Base-by-base conservation (phyloP, 2,113 vertebrate genomes). In the Esox niger region DNA sequence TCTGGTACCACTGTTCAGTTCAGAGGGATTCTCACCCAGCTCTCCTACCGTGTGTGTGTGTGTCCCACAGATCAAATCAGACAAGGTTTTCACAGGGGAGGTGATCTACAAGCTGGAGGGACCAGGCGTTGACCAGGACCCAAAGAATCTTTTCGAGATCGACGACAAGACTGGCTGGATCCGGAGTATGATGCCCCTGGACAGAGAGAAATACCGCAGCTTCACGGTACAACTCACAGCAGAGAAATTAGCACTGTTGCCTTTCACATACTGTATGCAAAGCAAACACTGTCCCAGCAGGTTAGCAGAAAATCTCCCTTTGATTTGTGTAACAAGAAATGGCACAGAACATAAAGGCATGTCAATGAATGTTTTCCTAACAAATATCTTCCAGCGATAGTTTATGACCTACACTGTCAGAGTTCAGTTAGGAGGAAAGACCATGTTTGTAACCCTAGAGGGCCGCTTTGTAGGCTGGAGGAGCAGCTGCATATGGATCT, bases 101-200 rank as follows among this genome's bases (percentile, higher is more conserved):
- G 94, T 98, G 76, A 91, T 98, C 86, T 99, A 99, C 87, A 98
- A 94, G 85, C 91, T 99, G 83, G 95, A 97, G 79, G 97, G 97
- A 0, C 94, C 94, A 0, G 97, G 96, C 0, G 96, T 99, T 68
- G 95, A 99, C 1, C 94, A 98, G 84, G 93, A 96, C 11, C 97
- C 97, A 10, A 91, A 87, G 56, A 93, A 94, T 29, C 73, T 96
- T 66, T 99, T 98, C 88, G 95, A 95, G 85, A 97, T 99, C 0
- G 95, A 98, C 69, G 95, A 95, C 69, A 91, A 91, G 87, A 94
- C 91, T 0, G 97, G 97, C 55, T 86, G 93, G 26, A 95, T 99
- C 63, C 92, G 91, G 78, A 94, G 97, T 82, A 97, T 95, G 0
- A 84, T 83, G 30, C 88, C 92, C 32, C 92, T 99, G 85, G 97